These are phyloP conservation scores for Prosopocoilus inquinatus DNA, from an alignment of 2,888 invertebrate species.

Conservation along the genomic window DNA sequence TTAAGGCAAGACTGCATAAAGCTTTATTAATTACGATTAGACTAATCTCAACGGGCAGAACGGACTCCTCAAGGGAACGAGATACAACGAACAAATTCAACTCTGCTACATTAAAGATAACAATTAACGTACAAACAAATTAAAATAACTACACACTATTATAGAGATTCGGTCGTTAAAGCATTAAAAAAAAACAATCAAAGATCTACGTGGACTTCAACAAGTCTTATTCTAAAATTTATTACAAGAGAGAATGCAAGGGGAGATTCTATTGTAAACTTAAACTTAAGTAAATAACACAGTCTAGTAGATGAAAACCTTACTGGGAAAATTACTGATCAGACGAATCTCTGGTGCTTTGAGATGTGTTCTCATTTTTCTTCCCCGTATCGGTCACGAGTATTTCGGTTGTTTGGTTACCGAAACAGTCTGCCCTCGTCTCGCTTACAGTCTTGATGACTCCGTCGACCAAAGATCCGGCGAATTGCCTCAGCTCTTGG, in stretches of 20 bases:
- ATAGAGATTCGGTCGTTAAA: no score
- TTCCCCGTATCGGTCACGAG: constrained; percentile 37
- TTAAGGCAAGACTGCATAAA: constrained; percentile 1
- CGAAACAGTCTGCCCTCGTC: constrained; percentile 26
- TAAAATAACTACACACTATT: no score
- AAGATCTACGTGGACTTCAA: no score
- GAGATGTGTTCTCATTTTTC: constrained; percentile 9
- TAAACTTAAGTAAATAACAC: constrained; percentile 5
- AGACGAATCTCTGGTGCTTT: not conserved
- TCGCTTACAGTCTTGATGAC: constrained; percentile 49
- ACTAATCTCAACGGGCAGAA: no score
- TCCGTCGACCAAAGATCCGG: constrained; percentile 48
- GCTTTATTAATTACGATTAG: no score
- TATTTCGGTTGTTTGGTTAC: constrained; percentile 34
- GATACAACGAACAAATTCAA: no score
- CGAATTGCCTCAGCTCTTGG: constrained; percentile 46
- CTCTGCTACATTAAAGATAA: no score
- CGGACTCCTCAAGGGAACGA: no score
- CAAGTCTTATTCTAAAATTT: no score
- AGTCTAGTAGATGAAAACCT: not conserved
- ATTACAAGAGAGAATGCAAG: no score
- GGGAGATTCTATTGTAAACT: not conserved
- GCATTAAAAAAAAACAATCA: no score
- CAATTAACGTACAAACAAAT: no score
- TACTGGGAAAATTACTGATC: not conserved